Percentiles rank a stretch among this genome's conserved stretches.
These are phyloP conservation scores for Dermolepida albohirtum DNA, from an alignment of 2,888 invertebrate genomes.

Conservation along the genomic window DNA sequence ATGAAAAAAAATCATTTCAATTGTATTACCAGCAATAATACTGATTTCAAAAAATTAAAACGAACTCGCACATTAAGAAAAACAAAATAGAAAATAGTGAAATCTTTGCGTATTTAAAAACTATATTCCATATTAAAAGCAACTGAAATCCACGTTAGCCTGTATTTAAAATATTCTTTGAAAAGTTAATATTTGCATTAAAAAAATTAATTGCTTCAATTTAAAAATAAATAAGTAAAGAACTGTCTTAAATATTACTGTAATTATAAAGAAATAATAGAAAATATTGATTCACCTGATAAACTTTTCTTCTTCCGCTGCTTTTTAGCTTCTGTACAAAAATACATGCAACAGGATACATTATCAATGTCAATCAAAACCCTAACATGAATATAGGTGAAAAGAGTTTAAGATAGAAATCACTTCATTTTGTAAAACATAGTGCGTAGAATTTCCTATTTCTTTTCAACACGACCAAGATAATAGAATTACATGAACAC, in stretches of 20 bases:
- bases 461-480: no score
- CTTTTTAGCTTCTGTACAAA: conserved; percentile 92
- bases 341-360: conserved; percentile 69
- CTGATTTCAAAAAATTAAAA: no score
- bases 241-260: background rate
- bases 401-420: conserved; percentile 46
- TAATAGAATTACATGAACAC: no score
- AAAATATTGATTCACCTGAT: conserved; percentile 81
- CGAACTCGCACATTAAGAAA: no score
- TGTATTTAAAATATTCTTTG: background rate
- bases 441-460: background rate
- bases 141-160: no score
- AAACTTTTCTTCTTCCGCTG: conserved; percentile 93
- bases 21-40: no score
- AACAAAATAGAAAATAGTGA: no score
- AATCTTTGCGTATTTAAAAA: no score
- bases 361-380: conserved; percentile 65
- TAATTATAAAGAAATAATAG: conserved; percentile 51
- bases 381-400: conserved; percentile 65
- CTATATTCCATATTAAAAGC: no score
- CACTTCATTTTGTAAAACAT: background rate
- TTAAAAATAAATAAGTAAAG: background rate
- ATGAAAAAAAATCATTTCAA: no score
- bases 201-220: conserved; percentile 10
- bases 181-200: conserved; percentile 2